Base-by-base conservation (phyloP, 30 jellyfish, hydroid and myxozoan species). In the Hydra vulgaris region DNA sequence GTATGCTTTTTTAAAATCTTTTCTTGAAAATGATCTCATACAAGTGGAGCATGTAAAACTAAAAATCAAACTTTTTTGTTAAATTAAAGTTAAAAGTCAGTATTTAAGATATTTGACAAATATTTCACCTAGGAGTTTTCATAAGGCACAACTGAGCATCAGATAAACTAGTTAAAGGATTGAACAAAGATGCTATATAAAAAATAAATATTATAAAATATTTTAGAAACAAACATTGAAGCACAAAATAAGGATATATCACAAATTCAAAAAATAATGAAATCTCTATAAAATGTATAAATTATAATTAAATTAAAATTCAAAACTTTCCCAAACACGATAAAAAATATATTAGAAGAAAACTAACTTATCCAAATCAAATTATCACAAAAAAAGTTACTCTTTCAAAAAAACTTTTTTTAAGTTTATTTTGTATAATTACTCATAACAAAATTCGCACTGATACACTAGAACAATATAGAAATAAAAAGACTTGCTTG, bases 1-100 rank as follows among this genome's bases (percentile, higher is more conserved):
- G 20, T 73, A 53, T 73, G 81, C 53, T 73, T 21, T 73, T 73
- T 73, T 12, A 69, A 1, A 69, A 23, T 69, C 76, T 69, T 69
- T 69, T 69, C 76, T 69, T 69, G 76, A 1, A 69, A 69, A 69
- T 8, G 25, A 20, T 21, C 8, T 20, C 25, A 21, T 23, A 69
- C 76, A 69, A 69, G 12, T 20, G 25, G 76, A 23, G 12, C 76
- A 69, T 69, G 25, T 23, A 23, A 69, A 69, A 40, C 61, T 40
- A 40, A 40, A 40, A 40, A 3, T 3, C 61, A 40, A 40, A 40
- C 5, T 12, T 40, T n/a, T n/a, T n/a, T n/a, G n/a, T n/a, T n/a
- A n/a, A n/a, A n/a, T n/a, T n/a, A n/a, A n/a, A n/a, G n/a, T n/a
- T n/a, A n/a, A n/a, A n/a, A n/a, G n/a, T n/a, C n/a, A n/a, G n/a